Base-by-base conservation (phyloP, 2,113 vertebrate species). In the Rhinopomastus cyanomelas region DNA sequence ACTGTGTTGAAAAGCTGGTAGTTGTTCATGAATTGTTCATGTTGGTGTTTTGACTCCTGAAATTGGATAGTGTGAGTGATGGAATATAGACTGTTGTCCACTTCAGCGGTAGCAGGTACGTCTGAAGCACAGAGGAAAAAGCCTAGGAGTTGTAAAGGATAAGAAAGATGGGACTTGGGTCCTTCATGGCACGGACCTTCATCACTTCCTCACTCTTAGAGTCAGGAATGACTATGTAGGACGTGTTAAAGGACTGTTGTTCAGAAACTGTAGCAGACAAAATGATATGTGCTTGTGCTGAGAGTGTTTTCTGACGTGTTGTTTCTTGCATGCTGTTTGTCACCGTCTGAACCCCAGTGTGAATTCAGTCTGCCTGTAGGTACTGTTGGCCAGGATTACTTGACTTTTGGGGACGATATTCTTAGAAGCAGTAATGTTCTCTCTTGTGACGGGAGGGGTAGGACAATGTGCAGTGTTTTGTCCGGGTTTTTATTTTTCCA, bases 11-110 rank as follows among this genome's bases (percentile, higher is more conserved):
- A 10, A 60, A 75, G 3, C 25, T 32, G 7, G 11, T 30, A 51
- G 9, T 23, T 53, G 46, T 59, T 77, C 0, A 0, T 44, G 37
- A 57, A 26, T 52, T 82, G 44, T 42, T 85, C 6, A 4, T 27
- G 16, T 36, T 79, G 39, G 16, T 59, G 27, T 72, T 91, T 81
- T 71, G 75, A 37, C 34, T 71, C 34, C 46, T 32, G 69, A 48
- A 66, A 23, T 16, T 55, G 25, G 23, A 6, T 25, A 44, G 30
- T 8, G 22, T 36, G 21, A 59, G 37, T 39, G 30, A 32, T 19
- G 4, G 6, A 20, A 14, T 51, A 10, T 2, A 14, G 30, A 25
- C 29, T 81, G 59, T 67, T 34, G 19, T 16, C 11, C 37, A 26
- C 26, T 71, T 51, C 23, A 61, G 34, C 8, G 30, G 27, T 27